Evolutionary conservation across 2,113 vertebrate genomes (phyloP), one percentile per base, ranked within the genome.

Genomic region (Deroptyus accipitrinus): DNA sequence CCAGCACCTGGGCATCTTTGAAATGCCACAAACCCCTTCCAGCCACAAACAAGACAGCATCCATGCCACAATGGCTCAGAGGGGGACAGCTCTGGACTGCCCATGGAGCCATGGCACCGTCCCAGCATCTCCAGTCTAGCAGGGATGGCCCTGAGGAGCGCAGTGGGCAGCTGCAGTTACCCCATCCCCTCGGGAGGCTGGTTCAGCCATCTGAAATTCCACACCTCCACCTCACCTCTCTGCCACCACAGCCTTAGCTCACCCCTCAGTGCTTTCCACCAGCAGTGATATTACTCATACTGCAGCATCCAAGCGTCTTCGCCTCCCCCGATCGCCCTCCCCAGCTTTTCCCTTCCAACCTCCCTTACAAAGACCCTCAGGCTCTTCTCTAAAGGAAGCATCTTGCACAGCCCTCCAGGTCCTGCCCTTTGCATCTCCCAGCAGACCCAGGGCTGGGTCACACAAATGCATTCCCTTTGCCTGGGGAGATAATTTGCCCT

Each of bases 141-240:
- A 77, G 49, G 19, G 63, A 57, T 10, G 28, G 42, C 57, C 44
- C 51, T 44, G 49, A 42, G 3, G 7, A 89, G 25, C 2, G 1
- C 1, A 61, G 41, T 31, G 27, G 42, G 41, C 79, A 86, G 64
- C 57, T 92, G 74, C 82, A 93, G 68, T 68, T 92, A 68, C 35
- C 68, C 27, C 76, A 67, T 10, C 35, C 76, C 73, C 80, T 39
- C 17, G 73, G 79, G 75, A 90, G 27, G 54, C 72, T 61, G 64
- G 61, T 31, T 95, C 76, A 86, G 52, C 0, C 0, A 75, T 88
- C 91, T 86, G 90, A 94, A 96, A 97, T 95, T 96, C 91, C 80
- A 93, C 69, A 94, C 92, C 73, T 74, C 28, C 33, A 37, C 27
- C 85, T 78, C 79, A 70, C 68, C 48, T 91, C 93, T 75, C 17